Percentiles rank a stretch among this genome's conserved stretches.
phyloP scores from a whole-genome alignment of 2,797 vertebrate species.

The Rhodeus uyekii region DNA sequence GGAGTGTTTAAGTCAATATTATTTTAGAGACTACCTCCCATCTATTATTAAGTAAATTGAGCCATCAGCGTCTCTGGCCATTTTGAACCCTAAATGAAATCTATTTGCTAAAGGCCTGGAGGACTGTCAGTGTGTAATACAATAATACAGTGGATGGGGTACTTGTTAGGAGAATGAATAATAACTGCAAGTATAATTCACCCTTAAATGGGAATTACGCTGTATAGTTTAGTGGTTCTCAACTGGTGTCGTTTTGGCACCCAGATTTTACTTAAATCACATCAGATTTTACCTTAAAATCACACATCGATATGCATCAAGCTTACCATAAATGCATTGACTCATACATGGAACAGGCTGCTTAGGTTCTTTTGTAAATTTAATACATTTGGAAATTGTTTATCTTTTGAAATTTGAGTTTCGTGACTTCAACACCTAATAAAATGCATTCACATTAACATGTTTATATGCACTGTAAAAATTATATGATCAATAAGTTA shows the following conservation, averaged over 20 bases:
- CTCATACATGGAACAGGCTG: background rate
- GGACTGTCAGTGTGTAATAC: conserved; percentile 50
- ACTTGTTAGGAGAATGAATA: conserved; percentile 39
- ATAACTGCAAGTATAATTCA: conserved; percentile 14
- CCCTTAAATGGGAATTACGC: background rate
- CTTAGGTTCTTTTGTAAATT: background rate
- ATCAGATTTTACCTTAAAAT: background rate
- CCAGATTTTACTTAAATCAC: too few species aligned
- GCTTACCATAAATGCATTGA: too few species aligned
- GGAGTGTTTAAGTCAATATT: conserved; percentile 60
- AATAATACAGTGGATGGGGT: conserved; percentile 26
- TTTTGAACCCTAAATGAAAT: conserved; percentile 63
- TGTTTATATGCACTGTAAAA: too few species aligned
- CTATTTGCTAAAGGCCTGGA: conserved; percentile 60
- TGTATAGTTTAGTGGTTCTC: background rate
- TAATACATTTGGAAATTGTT: background rate
- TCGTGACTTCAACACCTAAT: background rate
- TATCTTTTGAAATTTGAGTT: background rate
- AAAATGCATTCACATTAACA: background rate
- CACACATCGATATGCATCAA: too few species aligned
- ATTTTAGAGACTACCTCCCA: conserved; percentile 58
- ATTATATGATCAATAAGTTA: too few species aligned
- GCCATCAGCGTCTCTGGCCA: conserved; percentile 58
- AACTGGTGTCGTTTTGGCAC: background rate
- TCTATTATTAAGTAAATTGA: conserved; percentile 65